Evolutionary conservation across 2,888 invertebrate genomes (phyloP), one percentile per base, ranked within the genome.

Genomic region (Cryptocheilus praepositus): DNA sequence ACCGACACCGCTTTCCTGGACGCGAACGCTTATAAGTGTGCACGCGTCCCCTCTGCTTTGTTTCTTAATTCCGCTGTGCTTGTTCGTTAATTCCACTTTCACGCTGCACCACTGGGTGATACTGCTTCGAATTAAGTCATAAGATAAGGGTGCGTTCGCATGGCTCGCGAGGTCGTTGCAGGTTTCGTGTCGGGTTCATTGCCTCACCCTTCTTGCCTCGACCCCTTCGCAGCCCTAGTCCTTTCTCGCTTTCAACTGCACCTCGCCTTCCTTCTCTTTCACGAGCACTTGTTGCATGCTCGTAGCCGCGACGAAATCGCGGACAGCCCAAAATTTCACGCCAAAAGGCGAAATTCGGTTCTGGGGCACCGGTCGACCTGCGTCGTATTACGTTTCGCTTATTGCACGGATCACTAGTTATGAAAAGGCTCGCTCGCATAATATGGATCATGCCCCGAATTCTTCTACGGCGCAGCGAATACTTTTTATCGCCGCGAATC

Each of bases 271-370:
- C 78, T 80, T 70, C 79, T 71, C 77, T 79, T 78, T 74, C 75
- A 49, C 18, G 49, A 80, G 75, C 84, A 84, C 84, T 84, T 84
- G 84, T 84, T 84, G 84, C 84, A 79, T 80, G 78, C 62, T 66
- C 73, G 62, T 64, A 22, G 71, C 70, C 16, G 15, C 49, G 3
- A 5, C 36, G 36, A 11, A 36, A 7, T 36, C 36, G 36, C 36
- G 36, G 13, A 36, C 8, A 1, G 36, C 53, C 67, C 56, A 66
- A 67, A 67, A 59, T 70, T 51, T n/a, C n/a, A n/a, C n/a, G n/a
- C n/a, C n/a, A n/a, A n/a, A n/a, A n/a, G n/a, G n/a, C n/a, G n/a
- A n/a, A n/a, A n/a, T n/a, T n/a, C n/a, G n/a, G n/a, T n/a, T n/a
- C n/a, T n/a, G n/a, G n/a, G n/a, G n/a, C n/a, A n/a, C n/a, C n/a